These are phyloP conservation scores for Phaedon cochleariae DNA, from an alignment of 2,888 invertebrate genomes.

Conservation along the genomic window DNA sequence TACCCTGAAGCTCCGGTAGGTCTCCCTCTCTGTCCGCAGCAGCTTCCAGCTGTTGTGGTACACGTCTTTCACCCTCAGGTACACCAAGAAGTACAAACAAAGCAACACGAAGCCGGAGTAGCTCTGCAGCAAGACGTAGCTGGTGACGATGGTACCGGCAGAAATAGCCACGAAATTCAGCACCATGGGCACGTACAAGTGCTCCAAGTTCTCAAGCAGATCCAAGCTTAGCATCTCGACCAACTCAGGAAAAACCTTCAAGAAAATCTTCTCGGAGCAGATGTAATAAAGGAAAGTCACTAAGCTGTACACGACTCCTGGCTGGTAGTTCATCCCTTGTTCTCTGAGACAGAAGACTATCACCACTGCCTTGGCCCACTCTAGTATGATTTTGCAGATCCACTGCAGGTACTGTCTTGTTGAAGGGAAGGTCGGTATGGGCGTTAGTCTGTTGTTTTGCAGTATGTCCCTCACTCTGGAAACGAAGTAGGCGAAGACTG, in stretches of 20 bases:
- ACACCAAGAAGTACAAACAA: conserved; percentile 56
- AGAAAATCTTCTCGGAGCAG: conserved; percentile 74
- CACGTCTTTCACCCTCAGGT: conserved; percentile 55
- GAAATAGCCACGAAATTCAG: conserved; percentile 67
- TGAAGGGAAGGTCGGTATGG: conserved; percentile 34
- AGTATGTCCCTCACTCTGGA: conserved; percentile 55
- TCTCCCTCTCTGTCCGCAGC: conserved; percentile 51
- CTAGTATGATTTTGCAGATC: conserved; percentile 72
- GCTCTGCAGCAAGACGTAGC: conserved; percentile 39
- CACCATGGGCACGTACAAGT: conserved; percentile 72
- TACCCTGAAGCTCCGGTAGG: conserved; percentile 57
- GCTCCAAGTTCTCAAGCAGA: conserved; percentile 74
- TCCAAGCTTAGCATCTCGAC: conserved; percentile 68
- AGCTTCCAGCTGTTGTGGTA: conserved; percentile 55
- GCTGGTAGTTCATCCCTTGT: conserved; percentile 75
- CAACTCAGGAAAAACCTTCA: conserved; percentile 69
- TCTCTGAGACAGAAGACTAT: conserved; percentile 72
- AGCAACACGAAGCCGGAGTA: conserved; percentile 49
- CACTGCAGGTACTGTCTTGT: conserved; percentile 47
- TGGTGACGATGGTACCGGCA: conserved; percentile 39
- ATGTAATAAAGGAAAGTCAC: conserved; percentile 75
- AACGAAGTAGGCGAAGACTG: conserved; percentile 58
- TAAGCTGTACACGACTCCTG: conserved; percentile 70
- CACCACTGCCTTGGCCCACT: conserved; percentile 79
- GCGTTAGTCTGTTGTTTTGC: conserved; percentile 41